phyloP scores from a whole-genome alignment of 2,797 vertebrate genomes.

The Dallia pectoralis region DNA sequence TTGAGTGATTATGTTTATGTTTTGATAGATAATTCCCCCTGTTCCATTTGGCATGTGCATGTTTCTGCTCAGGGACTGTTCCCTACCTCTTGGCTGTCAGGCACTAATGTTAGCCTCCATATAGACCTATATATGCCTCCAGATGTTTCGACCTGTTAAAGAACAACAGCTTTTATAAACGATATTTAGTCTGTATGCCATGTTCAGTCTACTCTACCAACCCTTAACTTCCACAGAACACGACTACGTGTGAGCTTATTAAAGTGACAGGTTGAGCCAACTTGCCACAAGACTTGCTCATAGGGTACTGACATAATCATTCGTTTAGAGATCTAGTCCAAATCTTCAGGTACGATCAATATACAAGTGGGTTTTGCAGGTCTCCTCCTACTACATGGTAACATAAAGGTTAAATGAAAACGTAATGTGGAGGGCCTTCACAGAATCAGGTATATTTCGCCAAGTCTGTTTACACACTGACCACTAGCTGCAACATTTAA shows the following conservation, averaged over 20 bases:
- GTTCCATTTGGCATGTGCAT: slow-evolving; percentile 41
- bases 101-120: slow-evolving; percentile 40
- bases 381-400: no score
- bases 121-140: slow-evolving; percentile 64
- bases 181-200: slow-evolving; percentile 19
- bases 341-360: neutral
- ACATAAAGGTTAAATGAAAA: no score
- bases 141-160: slow-evolving; percentile 63
- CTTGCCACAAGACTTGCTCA: neutral
- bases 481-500: no score
- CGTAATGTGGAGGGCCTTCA: no score
- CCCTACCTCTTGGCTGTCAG: slow-evolving; percentile 48
- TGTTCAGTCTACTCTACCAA: neutral
- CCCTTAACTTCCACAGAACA: neutral
- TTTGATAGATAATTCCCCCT: slow-evolving; percentile 19
- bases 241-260: neutral
- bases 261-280: neutral
- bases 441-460: no score
- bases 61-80: slow-evolving; percentile 36
- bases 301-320: neutral
- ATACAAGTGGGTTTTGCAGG: neutral
- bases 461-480: no score
- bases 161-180: neutral
- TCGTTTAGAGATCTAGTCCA: neutral
- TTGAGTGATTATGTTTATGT: slow-evolving; percentile 23